Base-by-base conservation (phyloP, 1,140 invertebrate species). In the Habropoda laboriosa region DNA sequence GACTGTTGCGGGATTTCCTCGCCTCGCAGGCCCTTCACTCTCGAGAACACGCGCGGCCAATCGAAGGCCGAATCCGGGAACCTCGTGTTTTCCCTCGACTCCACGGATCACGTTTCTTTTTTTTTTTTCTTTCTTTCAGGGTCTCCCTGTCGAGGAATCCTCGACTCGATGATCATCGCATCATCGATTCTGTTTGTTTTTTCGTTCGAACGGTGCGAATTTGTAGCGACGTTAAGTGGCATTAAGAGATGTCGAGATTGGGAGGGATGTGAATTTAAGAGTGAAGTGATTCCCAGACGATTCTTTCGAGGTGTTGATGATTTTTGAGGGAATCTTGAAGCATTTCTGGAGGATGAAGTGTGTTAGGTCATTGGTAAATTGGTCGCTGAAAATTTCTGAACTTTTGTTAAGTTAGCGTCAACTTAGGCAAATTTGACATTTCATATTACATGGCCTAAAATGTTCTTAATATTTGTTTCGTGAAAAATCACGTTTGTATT, bases 21-120 rank as follows among this genome's bases (percentile, higher is more conserved):
- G 32, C 57, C 27, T 30, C 60, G 30, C 10, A 24, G 30, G 51
- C 76, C 79, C 85, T 82, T 67, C 45, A n/a, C n/a, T n/a, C n/a
- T n/a, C n/a, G n/a, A n/a, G 77, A 86, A 71, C 83, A 86, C 84
- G 83, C 75, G 67, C 74, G 58, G 51, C 51, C 66, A 76, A 86
- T 80, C 68, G 55, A 71, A 79, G 58, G 58, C 57, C 55, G 27
- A 64, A n/a, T 74, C n/a, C 63, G 51, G 32, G 49, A 70, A 68
- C 63, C 32, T 49, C 53, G 24, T 70, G 45, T 73, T 68, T 70
- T 70, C 45, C 60, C 18, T 68, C 60, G 45, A 13, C 18, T 67
- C 47, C 47, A 58, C 68, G 30, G n/a, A 51, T 66, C 55, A 68
- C 61, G 32, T 24, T n/a, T n/a, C n/a, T n/a, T n/a, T n/a, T n/a